These are phyloP conservation scores for Tachycineta bicolor DNA, from an alignment of 2,113 vertebrate genomes.

Conservation along the genomic window DNA sequence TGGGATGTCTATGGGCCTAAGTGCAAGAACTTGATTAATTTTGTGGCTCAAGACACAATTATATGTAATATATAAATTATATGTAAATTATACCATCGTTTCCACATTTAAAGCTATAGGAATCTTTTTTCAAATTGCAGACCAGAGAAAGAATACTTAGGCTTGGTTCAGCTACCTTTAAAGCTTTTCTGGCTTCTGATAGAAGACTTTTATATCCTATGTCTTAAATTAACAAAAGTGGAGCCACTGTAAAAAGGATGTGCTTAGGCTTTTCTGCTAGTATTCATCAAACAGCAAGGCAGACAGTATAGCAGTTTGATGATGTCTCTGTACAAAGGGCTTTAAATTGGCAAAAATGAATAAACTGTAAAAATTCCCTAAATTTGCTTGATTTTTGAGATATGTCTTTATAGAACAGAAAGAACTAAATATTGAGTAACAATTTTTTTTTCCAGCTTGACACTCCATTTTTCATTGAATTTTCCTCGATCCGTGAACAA, in stretches of 20 bases:
- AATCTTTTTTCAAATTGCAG: slow-evolving; percentile 1
- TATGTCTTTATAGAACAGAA: background rate
- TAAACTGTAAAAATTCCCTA: background rate
- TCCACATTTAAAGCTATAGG: slow-evolving; percentile 9
- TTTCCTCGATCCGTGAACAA: background rate
- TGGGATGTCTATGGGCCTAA: background rate
- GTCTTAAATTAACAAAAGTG: slow-evolving; percentile 14
- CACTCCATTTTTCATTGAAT: background rate
- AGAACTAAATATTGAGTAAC: background rate
- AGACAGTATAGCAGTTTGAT: background rate
- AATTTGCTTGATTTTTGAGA: background rate
- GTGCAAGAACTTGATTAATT: background rate
- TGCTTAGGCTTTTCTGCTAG: background rate
- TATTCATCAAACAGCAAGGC: background rate
- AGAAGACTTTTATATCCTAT: background rate
- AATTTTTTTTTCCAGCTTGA: background rate
- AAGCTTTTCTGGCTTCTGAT: slow-evolving; percentile 40
- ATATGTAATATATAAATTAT: background rate
- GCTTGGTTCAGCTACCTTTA: slow-evolving; percentile 4
- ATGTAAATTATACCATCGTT: slow-evolving; percentile 7
- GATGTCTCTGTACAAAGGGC: background rate
- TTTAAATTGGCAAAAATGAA: background rate
- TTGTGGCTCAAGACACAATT: background rate
- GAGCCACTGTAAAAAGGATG: background rate
- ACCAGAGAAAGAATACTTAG: background rate